A percentile compares a stretch with the other conserved stretches of the same genome.
These are phyloP conservation scores for Caenorhabditis sp. DNA, from an alignment of 2,888 invertebrate genomes.

Conservation along the genomic window DNA sequence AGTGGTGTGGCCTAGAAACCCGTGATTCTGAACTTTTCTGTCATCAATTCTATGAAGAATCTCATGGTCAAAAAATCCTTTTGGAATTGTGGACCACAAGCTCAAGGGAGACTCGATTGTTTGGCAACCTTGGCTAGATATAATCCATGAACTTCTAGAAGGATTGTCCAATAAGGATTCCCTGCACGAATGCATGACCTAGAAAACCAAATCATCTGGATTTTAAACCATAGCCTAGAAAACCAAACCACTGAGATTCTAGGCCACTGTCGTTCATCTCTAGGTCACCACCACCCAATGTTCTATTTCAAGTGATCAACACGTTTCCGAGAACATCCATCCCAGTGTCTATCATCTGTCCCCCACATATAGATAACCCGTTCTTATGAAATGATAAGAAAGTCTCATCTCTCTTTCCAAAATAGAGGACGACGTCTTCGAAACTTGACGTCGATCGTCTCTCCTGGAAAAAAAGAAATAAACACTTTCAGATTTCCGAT, in stretches of 20 bases:
- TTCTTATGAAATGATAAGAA: background rate
- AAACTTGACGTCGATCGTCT: background rate
- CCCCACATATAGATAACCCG: background rate
- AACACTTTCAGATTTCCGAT: background rate
- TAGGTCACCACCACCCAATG: background rate
- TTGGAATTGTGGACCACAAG: no score
- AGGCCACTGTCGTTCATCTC: background rate
- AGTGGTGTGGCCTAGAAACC: no score
- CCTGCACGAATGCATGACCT: no score
- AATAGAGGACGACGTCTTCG: background rate
- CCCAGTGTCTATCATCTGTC: no score
- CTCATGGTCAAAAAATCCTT: no score
- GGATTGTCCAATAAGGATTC: no score
- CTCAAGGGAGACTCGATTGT: no score
- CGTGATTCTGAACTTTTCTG: no score
- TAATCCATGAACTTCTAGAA: no score
- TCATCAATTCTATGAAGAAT: no score
- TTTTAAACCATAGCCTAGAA: background rate
- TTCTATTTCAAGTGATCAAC: background rate
- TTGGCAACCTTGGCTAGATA: no score
- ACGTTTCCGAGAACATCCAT: constrained; percentile 1
- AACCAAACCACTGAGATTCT: background rate
- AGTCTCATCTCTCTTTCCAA: constrained; percentile 1
- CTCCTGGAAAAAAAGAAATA: background rate
- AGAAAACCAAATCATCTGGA: no score